phyloP scores from a whole-genome alignment of 2,888 invertebrate genomes.

The Melikaiella ostensackeni region DNA sequence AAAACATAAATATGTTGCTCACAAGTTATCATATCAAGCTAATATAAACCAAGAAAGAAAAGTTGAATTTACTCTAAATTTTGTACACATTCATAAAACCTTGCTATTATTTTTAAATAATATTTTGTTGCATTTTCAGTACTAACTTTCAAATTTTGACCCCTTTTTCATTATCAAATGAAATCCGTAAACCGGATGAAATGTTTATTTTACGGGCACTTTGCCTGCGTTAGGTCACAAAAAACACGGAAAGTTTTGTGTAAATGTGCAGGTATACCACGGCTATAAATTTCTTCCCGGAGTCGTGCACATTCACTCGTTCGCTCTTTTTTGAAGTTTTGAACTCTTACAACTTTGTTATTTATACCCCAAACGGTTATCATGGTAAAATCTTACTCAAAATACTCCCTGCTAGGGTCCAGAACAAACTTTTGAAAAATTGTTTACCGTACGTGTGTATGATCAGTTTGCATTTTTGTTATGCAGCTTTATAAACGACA shows the following conservation, averaged over 20 bases:
- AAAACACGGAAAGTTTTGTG: constrained; percentile 23
- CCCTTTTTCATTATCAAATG: background rate
- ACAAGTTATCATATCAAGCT: background rate
- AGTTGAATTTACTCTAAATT: no score
- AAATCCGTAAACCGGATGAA: background rate
- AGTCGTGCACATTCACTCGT: constrained; percentile 60
- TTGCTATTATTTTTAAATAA: no score
- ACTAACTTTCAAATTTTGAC: no score
- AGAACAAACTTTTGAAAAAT: constrained; percentile 30
- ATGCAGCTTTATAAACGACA: no score
- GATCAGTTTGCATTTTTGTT: no score
- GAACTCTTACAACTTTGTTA: constrained; percentile 74
- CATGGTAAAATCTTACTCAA: constrained; percentile 22
- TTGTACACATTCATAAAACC: no score
- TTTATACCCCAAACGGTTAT: constrained; percentile 69
- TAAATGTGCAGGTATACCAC: constrained; percentile 49
- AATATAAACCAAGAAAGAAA: no score
- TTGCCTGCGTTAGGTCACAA: background rate
- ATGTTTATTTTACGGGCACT: constrained; percentile 25
- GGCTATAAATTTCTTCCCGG: constrained; percentile 64
- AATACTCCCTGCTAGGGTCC: background rate
- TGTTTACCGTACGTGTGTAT: constrained; percentile 7
- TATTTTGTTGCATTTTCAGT: no score
- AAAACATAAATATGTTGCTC: background rate
- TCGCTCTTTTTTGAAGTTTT: constrained; percentile 66